Evolutionary conservation across 2,888 invertebrate genomes (phyloP), one percentile per base, ranked within the genome.

Genomic region (Mythimna lalbum): DNA sequence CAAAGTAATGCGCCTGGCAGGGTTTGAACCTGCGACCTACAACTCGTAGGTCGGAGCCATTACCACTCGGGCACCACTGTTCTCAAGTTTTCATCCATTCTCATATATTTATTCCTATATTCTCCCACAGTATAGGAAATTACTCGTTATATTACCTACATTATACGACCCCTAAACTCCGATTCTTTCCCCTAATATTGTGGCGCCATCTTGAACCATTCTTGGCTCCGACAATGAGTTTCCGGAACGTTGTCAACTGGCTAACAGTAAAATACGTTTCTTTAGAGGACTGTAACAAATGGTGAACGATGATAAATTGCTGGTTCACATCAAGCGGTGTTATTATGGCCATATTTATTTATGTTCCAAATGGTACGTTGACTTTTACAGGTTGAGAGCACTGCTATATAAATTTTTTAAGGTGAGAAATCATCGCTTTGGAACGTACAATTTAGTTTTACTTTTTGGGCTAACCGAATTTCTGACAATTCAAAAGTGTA

Each of bases 291-390:
- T 17, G 14, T 55, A 21, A 75, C 60, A 63, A 76, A 80, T 63
- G 47, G 43, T 21, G 7, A 6, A 17, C 9, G 55, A 63, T 80
- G 75, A 80, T 63, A 80, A 80, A 76, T 76, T 43, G 55, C 50
- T 47, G 43, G 39, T 80, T 76, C 9, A 55, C 49, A 66, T 68
- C 53, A 52, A 31, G n/a, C 23, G 21, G 12, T 5, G 66, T 23
- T 19, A 63, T 63, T 50, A 60, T 19, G 27, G 27, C 4, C 57
- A 47, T 57, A 57, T 73, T 56, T 61, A 61, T 31, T 61, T 23
- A 63, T 53, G 6, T 21, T 60, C 56, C 21, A 19, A 69, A 50
- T 68, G 39, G 49, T 31, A 49, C 27, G 23, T 21, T 33, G 21
- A 9, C 10, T 43, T 50, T 33, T 21, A 43, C 19, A 57, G 9